These are phyloP conservation scores for Xanthorhoe spadicearia DNA, from an alignment of 2,888 invertebrate genomes.

Conservation along the genomic window DNA sequence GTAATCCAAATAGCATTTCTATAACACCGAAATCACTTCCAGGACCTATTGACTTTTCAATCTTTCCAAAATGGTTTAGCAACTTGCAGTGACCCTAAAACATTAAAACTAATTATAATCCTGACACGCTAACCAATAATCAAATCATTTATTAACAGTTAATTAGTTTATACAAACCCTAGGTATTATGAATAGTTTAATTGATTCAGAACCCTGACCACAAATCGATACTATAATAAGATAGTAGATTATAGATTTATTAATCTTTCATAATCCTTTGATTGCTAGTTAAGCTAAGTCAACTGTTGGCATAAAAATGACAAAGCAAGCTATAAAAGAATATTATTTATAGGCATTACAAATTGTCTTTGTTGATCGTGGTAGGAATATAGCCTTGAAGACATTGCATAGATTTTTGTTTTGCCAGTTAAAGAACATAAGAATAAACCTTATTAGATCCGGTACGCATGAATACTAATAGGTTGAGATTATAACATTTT, in stretches of 20 bases:
- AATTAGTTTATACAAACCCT: background rate
- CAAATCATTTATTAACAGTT: background rate
- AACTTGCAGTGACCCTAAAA: constrained; percentile 76
- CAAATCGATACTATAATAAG: background rate
- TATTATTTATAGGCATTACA: background rate
- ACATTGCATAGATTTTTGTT: background rate
- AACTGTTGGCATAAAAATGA: background rate
- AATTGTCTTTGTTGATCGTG: background rate
- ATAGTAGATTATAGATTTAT: background rate
- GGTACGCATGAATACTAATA: no score
- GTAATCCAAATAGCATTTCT: constrained; percentile 80
- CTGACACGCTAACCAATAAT: background rate
- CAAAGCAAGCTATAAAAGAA: background rate
- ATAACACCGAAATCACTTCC: constrained; percentile 72
- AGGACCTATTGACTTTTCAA: constrained; percentile 62
- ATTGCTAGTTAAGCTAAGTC: background rate
- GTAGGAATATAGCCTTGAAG: background rate
- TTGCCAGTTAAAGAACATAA: background rate
- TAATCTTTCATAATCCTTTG: background rate
- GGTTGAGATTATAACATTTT: no score
- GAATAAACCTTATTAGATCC: no score
- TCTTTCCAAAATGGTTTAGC: constrained; percentile 62
- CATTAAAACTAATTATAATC: constrained; percentile 4
- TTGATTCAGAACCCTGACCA: background rate
- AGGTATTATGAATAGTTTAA: no score